Percentiles rank a stretch among this genome's conserved stretches.
phyloP scores from a whole-genome alignment of 2,888 invertebrate species.

The Agonopterix arenella region DNA sequence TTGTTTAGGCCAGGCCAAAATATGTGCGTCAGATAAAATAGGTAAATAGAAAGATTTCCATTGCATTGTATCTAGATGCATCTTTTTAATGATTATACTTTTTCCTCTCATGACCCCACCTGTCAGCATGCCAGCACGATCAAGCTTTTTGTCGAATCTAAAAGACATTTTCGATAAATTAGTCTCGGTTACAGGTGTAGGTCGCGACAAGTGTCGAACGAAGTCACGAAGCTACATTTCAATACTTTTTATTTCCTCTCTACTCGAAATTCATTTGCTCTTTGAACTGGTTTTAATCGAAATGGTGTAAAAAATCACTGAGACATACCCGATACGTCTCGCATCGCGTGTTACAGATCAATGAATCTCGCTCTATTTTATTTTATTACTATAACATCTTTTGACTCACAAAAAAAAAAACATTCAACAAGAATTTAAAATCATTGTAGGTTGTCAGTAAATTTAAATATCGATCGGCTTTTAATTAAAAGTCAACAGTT shows the following conservation, averaged over 20 bases:
- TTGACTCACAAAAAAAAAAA: conserved; percentile 1
- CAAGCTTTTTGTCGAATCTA: conserved; percentile 32
- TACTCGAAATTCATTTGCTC: conserved; percentile 57
- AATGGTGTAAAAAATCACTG: conserved; percentile 46
- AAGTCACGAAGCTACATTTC: conserved; percentile 12
- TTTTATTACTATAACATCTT: conserved; percentile 34
- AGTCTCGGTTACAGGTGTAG: conserved; percentile 59
- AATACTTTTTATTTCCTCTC: conserved; percentile 34
- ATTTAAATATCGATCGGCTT: background rate
- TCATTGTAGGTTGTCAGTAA: too few relatives aligned
- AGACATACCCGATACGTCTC: conserved; percentile 38
- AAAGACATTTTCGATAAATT: conserved; percentile 46
- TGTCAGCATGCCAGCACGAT: background rate
- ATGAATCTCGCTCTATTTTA: conserved; percentile 43
- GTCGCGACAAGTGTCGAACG: conserved; percentile 23
- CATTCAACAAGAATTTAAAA: background rate
- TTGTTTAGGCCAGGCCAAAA: too few relatives aligned
- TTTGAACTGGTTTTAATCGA: conserved; percentile 65
- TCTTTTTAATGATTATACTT: too few relatives aligned
- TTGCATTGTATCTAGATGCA: background rate
- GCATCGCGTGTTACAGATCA: conserved; percentile 45
- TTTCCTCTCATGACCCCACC: too few relatives aligned
- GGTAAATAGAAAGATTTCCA: too few relatives aligned
- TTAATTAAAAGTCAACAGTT: conserved; percentile 11
- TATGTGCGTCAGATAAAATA: too few relatives aligned